Percentiles rank a stretch among this genome's conserved stretches.
These are phyloP conservation scores for Seira sanloemensis DNA, from an alignment of 2,888 invertebrate species.

Conservation along the genomic window DNA sequence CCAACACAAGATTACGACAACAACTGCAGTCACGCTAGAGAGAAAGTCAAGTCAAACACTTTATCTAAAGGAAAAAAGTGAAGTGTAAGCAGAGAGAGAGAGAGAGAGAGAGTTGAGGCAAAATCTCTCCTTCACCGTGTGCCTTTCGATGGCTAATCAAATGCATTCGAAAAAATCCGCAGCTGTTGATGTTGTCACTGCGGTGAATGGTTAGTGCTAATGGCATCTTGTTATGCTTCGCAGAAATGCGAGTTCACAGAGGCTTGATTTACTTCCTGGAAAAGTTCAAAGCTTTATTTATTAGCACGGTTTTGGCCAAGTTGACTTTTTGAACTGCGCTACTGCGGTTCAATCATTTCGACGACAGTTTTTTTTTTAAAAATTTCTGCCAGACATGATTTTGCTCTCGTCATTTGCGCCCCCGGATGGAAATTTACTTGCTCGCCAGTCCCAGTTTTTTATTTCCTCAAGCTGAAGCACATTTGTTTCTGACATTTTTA, in stretches of 20 bases:
- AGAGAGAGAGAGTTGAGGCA: not conserved
- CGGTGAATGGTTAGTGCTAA: not conserved
- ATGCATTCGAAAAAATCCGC: not conserved
- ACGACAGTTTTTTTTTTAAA: no score
- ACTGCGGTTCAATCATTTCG: no score
- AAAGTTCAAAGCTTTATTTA: not conserved
- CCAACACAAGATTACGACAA: not conserved
- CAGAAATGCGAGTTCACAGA: not conserved
- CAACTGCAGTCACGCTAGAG: conserved; percentile 5
- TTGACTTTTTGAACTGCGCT: no score
- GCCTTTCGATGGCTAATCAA: not conserved
- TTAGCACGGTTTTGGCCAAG: no score
- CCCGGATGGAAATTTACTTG: no score
- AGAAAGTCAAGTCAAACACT: no score
- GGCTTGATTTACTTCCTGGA: not conserved
- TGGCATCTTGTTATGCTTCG: not conserved
- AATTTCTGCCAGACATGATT: no score
- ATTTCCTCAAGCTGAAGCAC: no score
- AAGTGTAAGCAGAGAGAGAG: not conserved
- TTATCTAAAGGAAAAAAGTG: not conserved
- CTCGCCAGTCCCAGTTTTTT: no score
- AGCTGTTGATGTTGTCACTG: not conserved
- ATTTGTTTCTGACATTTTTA: no score
- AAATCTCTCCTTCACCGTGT: no score
- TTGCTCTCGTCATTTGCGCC: no score